Percentiles rank a stretch among this genome's conserved stretches.
Conservation (phyloP, 2,888 invertebrate species). For the Epicampocera succincta region DNA sequence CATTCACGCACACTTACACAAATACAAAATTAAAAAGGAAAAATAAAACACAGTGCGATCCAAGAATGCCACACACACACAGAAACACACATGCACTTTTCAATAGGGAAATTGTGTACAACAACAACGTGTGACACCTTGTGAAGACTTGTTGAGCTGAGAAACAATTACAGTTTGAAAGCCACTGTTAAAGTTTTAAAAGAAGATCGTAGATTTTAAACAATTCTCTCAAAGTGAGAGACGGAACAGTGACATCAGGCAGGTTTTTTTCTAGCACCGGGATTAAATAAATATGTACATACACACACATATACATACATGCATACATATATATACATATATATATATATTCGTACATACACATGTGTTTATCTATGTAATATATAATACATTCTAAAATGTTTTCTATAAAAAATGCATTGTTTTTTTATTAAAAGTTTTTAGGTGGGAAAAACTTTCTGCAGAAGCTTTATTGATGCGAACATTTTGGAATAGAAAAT, state of each 20-base stretch:
- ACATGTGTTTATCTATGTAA: too few relatives aligned
- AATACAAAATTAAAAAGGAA: conserved; percentile 24
- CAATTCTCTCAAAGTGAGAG: background rate
- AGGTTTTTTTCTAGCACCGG: too few relatives aligned
- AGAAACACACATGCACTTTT: background rate
- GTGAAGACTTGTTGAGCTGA: conserved; percentile 16
- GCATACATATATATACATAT: too few relatives aligned
- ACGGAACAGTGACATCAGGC: background rate
- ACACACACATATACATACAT: too few relatives aligned
- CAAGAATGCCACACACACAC: background rate
- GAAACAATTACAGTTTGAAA: conserved; percentile 32
- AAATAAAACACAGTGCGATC: conserved; percentile 27
- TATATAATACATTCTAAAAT: too few relatives aligned
- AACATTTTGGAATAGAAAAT: too few relatives aligned
- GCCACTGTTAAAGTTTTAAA: background rate
- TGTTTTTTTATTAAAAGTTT: too few relatives aligned
- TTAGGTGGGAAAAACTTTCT: too few relatives aligned
- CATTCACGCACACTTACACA: background rate
- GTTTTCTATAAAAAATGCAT: too few relatives aligned
- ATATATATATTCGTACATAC: too few relatives aligned
- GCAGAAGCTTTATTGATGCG: too few relatives aligned
- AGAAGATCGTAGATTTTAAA: background rate
- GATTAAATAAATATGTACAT: too few relatives aligned
- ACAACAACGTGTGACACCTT: conserved; percentile 20
- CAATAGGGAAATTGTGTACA: conserved; percentile 18